Base-by-base conservation (phyloP, 2,797 vertebrate species). In the Falco berigora region DNA sequence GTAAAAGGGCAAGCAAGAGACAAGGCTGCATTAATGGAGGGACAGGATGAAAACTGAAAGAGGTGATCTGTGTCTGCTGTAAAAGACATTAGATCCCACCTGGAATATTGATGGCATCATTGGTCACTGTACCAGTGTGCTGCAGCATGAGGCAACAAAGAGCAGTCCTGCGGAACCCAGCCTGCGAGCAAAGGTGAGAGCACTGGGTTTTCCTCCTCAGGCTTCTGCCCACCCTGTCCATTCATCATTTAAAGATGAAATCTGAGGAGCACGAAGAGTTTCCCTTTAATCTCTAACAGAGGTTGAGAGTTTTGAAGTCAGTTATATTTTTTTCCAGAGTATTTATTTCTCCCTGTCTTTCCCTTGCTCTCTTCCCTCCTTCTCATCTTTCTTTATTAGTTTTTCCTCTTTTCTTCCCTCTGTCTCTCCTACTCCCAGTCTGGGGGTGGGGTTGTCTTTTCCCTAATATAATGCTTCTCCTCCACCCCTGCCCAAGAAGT, bases 51-150 rank as follows among this genome's bases (percentile, higher is more conserved):
- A 86, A 88, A 36, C 1, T 27, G 32, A 25, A 78, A 71, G 77
- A 61, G 36, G 15, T 0, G 3, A 22, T 66, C 14, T 40, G 49
- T 95, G 34, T 80, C 40, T 46, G 38, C 73, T 94, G 90, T 30
- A 40, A 73, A 96, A 96, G 67, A n/a, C 67, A 59, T 82, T 88
- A 90, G 81, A 79, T 91, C 55, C 66, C 72, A 90, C 75, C 56
- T 86, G 80, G 59, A 92, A 47, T 49, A 25, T n/a, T 86, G 55
- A 91, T 46, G 76, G 91, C 20, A 19, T 81, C 61, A 85, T 16
- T 91, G 75, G 50, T 46, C 49, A 46, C 80, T 77, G 88, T 59
- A 32, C 14, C 74, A 12, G 32, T 30, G 64, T 32, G 63, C 46
- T 87, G 53, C 44, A 56, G 49, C 6, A 9, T 30, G 72, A 50